A percentile compares a stretch with the other conserved stretches of the same genome.
These are phyloP conservation scores for Periophthalmus magnuspinnatus DNA, from an alignment of 2,797 vertebrate genomes.

Conservation along the genomic window DNA sequence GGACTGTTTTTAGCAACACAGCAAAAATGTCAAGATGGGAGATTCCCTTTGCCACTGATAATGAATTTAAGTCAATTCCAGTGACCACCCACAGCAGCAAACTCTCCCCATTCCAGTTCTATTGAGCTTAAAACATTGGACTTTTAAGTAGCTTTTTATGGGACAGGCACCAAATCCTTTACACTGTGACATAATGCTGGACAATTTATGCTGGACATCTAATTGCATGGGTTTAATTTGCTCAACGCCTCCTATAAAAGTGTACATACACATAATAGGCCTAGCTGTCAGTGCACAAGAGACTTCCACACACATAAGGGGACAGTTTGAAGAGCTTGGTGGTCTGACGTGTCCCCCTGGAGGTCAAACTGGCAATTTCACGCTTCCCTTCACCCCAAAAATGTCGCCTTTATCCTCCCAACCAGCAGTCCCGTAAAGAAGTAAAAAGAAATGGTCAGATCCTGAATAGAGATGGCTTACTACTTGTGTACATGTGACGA, in stretches of 20 bases:
- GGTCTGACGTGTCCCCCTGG: conserved; percentile 50
- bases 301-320: conserved; percentile 17
- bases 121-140: neutral
- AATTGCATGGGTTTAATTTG: conserved; percentile 22
- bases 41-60: neutral
- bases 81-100: neutral
- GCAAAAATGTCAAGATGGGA: neutral
- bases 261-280: no score
- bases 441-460: conserved; percentile 27
- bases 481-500: conserved; percentile 50
- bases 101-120: neutral
- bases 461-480: conserved; percentile 49
- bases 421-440: conserved; percentile 34
- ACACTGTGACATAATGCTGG: neutral
- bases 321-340: conserved; percentile 48
- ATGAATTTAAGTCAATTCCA: neutral
- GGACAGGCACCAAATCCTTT: conserved; percentile 5
- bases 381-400: conserved; percentile 66
- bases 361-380: conserved; percentile 67
- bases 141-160: neutral
- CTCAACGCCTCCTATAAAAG: conserved; percentile 26
- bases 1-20: neutral
- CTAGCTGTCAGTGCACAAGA: conserved; percentile 6
- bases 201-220: conserved; percentile 2
- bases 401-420: conserved; percentile 63